These are phyloP conservation scores for Temnothorax rugatulus DNA, from an alignment of 2,888 invertebrate genomes.

Conservation along the genomic window DNA sequence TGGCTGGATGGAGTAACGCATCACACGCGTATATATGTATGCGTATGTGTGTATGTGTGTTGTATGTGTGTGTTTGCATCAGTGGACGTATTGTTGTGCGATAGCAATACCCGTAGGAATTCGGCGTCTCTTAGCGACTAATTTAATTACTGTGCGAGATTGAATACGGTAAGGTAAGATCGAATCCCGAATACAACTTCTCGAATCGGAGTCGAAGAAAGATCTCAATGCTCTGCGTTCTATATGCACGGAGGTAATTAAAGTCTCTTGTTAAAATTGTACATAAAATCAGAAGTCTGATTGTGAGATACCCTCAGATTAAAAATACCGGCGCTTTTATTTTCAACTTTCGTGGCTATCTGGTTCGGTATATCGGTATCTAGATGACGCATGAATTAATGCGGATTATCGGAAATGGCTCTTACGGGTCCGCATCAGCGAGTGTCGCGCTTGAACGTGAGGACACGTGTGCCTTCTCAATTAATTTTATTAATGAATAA, in stretches of 20 bases:
- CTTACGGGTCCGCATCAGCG: background rate
- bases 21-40: background rate
- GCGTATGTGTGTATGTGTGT: background rate
- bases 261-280: background rate
- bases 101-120: background rate
- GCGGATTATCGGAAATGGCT: background rate
- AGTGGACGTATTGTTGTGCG: background rate
- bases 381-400: background rate
- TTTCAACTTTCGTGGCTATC: background rate
- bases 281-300: background rate
- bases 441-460: slow-evolving; percentile 3
- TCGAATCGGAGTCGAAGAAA: background rate
- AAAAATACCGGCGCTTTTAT: background rate
- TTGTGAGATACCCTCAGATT: background rate
- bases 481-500: slow-evolving; percentile 13
- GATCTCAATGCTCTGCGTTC: background rate
- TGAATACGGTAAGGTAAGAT: background rate
- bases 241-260: background rate
- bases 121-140: background rate
- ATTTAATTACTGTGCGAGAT: background rate
- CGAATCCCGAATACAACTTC: background rate
- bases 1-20: background rate
- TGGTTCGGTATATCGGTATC: background rate
- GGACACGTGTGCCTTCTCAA: background rate
- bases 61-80: background rate